Base-by-base conservation (phyloP, 2,888 invertebrate genomes). In the Mallateleia sp. region DNA sequence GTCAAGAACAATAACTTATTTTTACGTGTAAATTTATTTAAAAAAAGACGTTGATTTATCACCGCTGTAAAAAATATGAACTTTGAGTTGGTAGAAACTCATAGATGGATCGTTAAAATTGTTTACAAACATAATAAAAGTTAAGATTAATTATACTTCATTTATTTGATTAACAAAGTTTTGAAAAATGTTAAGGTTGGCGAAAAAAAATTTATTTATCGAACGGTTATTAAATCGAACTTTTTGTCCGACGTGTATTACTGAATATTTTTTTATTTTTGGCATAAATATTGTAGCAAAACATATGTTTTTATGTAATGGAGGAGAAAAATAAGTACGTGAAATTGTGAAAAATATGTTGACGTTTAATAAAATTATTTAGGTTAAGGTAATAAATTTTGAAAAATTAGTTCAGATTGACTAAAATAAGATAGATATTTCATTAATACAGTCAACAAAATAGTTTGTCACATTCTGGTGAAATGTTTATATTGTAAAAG, bases 1-100 rank as follows among this genome's bases (percentile, higher is more conserved):
- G 71, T 71, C 71, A 71, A 71, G 71, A 56, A 56, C 45, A 71
- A 56, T 71, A 56, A 56, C 25, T 42, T 71, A 71, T 28, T 71
- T 72, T 45, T 72, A 20, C 45, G 20, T 47, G 45, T 45, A 72
- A 45, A 24, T n/a, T 58, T n/a, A 69, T 24, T 34, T 50, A 71
- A 56, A 72, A 52, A 58, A 47, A 58, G 71, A 56, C 45, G 45
- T 72, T 72, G 32, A 72, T 58, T 72, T 72, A 72, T 58, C 32
- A n/a, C 47, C 18, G 24, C 7, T 32, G 32, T 9, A 72, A 45
- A 45, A n/a, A 45, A 72, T 38, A 28, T 45, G 56, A 56, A 71
- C 71, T 72, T 47, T 32, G 32, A 58, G 15, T 47, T 45, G 22
- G 54, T 58, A 56, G 71, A 71, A 62, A 71, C n/a, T n/a, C n/a